These are phyloP conservation scores for Cerastis leucographa DNA, from an alignment of 2,888 invertebrate species.

Conservation along the genomic window DNA sequence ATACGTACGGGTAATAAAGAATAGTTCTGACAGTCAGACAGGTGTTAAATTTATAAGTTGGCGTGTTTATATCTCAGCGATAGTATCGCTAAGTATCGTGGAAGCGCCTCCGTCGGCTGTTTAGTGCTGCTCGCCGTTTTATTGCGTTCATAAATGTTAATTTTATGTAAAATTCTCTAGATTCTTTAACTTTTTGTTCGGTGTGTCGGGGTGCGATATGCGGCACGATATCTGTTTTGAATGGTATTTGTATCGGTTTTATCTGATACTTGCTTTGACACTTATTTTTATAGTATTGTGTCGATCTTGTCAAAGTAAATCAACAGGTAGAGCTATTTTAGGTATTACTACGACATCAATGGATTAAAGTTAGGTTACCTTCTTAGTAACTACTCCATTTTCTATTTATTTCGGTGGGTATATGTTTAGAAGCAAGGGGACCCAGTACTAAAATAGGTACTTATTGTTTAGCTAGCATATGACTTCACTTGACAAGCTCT, in stretches of 20 bases:
- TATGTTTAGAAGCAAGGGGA: conserved; percentile 11
- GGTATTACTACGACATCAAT: not conserved
- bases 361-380: not conserved
- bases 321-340: conserved; percentile 36
- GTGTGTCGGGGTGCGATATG: conserved; percentile 36
- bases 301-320: not conserved
- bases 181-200: conserved; percentile 62
- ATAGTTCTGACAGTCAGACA: conserved; percentile 78
- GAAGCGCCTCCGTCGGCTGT: conserved; percentile 67
- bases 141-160: conserved; percentile 76
- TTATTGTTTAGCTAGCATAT: conserved; percentile 24
- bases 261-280: conserved; percentile 50
- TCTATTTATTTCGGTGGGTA: not conserved
- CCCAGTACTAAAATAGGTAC: conserved; percentile 36
- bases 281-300: conserved; percentile 19
- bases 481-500: conserved; percentile 27
- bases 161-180: conserved; percentile 74
- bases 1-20: conserved; percentile 62
- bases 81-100: conserved; percentile 75
- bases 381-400: not conserved
- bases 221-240: conserved; percentile 51
- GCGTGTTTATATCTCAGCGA: conserved; percentile 79
- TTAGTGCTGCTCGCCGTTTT: conserved; percentile 71
- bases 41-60: conserved; percentile 84
- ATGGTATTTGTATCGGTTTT: conserved; percentile 47